Base-by-base conservation (phyloP, 2,888 invertebrate genomes). In the Allolobophora icterica region DNA sequence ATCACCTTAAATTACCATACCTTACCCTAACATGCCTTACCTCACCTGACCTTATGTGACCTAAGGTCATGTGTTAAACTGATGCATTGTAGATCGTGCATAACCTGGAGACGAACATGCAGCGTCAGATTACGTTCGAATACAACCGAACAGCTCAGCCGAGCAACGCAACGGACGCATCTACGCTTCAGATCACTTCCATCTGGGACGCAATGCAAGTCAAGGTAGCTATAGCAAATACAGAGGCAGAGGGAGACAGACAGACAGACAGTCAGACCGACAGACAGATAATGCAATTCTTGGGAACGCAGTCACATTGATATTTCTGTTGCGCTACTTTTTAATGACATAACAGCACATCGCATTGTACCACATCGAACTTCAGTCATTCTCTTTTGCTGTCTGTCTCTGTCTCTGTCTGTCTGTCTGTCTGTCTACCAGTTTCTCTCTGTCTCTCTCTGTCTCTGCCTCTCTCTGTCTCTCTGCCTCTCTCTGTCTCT, bases 71-170 rank as follows among this genome's bases (percentile, higher is more conserved):
- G 0, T 87, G 34, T 35, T 83, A 24, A n/a, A n/a, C n/a, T 30
- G 15, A 15, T 33, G 17, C 30, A 17, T 87, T 38, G 34, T 33
- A 89, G 89, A 89, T 89, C 30, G 24, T 5, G 4, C 45, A 52
- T 0, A 40, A 42, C 45, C 52, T 89, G n/a, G 89, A 45, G 52
- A 40, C 33, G 42, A 45, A 45, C 15, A 84, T 90, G 90, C 83
- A 90, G n/a, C 83, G 34, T 21, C 90, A 90, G n/a, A 84, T 90
- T 19, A 90, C 84, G 11, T 38, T 38, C 30, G 84, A 84, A 5
- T 90, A 90, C 87, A 90, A 90, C 35, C 58, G 38, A 83, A 90
- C 90, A 21, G 90, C 90, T 30, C 42, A n/a, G 15, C 84, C 90
- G 30, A 83, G 19, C 45, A 90, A 90, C 90, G 84, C 40, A 5